Evolutionary conservation across 2,797 vertebrate species (phyloP), one percentile per base, ranked within the genome.

Genomic region (Gila robusta): DNA sequence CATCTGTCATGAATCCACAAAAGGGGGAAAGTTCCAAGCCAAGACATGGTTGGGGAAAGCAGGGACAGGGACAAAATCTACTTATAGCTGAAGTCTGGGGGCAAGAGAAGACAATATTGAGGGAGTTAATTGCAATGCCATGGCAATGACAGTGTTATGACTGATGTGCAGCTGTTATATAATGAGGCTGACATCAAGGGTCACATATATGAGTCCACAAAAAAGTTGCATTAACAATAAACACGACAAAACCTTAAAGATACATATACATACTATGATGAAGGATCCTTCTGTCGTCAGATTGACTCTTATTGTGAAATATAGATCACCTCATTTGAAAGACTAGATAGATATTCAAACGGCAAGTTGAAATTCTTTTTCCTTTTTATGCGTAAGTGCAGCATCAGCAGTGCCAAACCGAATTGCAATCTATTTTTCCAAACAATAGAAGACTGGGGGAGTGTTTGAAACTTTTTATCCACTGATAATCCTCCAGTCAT

Each of bases 1-100:
- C 97, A 97, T 96, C 97, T 99, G 98, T 98, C 98, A 97, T 91
- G 90, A 90, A 94, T 96, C 94, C 96, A 97, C 96, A 97, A 96
- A 96, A 95, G 96, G 93, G 96, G 94, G 87, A 88, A 88, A 84
- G 85, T 96, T 92, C 94, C 94, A 95, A 94, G 93, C 79, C 82
- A 89, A 84, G 73, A 59, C n/a, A 56, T 21, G 11, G 72, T 44
- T 82, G 66, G 56, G 54, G 71, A 76, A 54, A 62, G 79, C 41
- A 89, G 23, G 78, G 14, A 12, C 21, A 56, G 12, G 82, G 56
- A 62, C 44, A 93, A 94, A 91, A 88, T 93, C 56, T 94, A 92
- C 91, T 93, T 89, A 91, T 87, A 90, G 69, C 47, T 41, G 79
- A 77, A 89, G 84, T 87, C 87, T 80, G 17, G 86, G 59, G 90